These are phyloP conservation scores for Cerastis leucographa DNA, from an alignment of 2,888 invertebrate genomes.

Conservation along the genomic window DNA sequence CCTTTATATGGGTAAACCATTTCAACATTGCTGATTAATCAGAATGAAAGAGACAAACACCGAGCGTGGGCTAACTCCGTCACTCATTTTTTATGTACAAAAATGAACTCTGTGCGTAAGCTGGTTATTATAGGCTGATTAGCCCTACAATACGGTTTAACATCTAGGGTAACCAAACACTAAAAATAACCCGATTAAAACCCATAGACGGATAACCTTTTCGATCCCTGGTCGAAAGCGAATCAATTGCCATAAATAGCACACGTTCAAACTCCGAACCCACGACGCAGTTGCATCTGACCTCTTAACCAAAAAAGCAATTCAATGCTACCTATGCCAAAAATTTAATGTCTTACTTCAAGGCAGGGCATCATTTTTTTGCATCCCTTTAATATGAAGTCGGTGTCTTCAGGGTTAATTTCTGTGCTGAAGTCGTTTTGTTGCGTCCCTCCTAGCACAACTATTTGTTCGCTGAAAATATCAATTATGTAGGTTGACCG, in stretches of 20 bases:
- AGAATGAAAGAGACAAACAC: neutral
- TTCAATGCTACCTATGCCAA: neutral
- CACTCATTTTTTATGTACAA: neutral
- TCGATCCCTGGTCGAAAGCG: neutral
- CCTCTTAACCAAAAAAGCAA: neutral
- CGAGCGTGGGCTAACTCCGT: neutral
- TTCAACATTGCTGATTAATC: neutral
- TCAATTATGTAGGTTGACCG: neutral
- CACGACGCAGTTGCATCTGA: neutral
- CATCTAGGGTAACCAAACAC: no score
- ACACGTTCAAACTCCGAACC: neutral
- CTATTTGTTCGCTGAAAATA: conserved; percentile 77
- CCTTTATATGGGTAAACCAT: neutral
- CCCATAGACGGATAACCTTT: neutral
- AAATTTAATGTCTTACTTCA: conserved; percentile 80
- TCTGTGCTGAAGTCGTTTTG: conserved; percentile 92
- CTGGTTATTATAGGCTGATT: neutral
- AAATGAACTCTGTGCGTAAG: neutral
- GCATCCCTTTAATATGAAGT: conserved; percentile 92
- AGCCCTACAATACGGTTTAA: neutral
- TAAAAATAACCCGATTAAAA: neutral
- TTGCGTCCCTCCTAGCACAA: conserved; percentile 94
- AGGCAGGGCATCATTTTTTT: conserved; percentile 91
- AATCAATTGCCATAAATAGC: neutral
- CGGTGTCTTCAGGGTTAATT: conserved; percentile 89